Evolutionary conservation across 64 coral and sea anemone genomes (phyloP).

Genomic region (Trachythela sp.): DNA sequence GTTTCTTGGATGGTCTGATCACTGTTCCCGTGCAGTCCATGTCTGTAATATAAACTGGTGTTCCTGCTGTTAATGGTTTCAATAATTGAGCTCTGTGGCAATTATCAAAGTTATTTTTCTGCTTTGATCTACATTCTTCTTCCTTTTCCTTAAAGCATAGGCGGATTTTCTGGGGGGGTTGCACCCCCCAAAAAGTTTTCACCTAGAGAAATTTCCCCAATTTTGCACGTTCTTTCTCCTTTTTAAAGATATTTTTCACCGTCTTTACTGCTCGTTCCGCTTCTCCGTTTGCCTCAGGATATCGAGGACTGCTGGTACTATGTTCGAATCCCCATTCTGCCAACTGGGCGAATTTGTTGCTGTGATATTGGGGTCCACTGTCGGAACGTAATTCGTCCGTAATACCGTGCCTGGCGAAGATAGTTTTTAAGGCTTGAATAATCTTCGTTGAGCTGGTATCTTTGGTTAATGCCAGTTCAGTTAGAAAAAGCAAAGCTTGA

Average conservation of each 20-base stretch:
- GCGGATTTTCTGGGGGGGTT: background rate
- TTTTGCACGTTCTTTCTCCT: background rate
- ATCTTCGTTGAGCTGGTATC: background rate
- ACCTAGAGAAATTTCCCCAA: background rate
- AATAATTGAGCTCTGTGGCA: background rate
- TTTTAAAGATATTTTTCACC: constrained; percentile 40
- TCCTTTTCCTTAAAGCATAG: background rate
- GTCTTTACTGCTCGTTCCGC: constrained; percentile 43
- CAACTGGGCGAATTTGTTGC: constrained; percentile 16
- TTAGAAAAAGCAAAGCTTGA: no score
- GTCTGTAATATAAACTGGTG: background rate
- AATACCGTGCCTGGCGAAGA: constrained; percentile 42
- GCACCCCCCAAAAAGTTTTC: background rate
- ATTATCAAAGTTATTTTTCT: background rate
- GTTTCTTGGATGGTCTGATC: background rate
- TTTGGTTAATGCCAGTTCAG: background rate
- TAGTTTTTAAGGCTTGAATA: constrained; percentile 8
- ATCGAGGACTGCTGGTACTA: constrained; percentile 2
- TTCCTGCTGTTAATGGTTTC: background rate
- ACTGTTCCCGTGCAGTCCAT: background rate
- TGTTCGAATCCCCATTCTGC: constrained; percentile 36
- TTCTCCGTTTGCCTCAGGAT: constrained; percentile 34
- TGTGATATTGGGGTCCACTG: constrained; percentile 20
- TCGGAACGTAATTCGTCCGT: constrained; percentile 33
- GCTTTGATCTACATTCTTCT: background rate